Conservation (phyloP, 2,888 invertebrate species). For the Cosmorhoe ocellata region DNA sequence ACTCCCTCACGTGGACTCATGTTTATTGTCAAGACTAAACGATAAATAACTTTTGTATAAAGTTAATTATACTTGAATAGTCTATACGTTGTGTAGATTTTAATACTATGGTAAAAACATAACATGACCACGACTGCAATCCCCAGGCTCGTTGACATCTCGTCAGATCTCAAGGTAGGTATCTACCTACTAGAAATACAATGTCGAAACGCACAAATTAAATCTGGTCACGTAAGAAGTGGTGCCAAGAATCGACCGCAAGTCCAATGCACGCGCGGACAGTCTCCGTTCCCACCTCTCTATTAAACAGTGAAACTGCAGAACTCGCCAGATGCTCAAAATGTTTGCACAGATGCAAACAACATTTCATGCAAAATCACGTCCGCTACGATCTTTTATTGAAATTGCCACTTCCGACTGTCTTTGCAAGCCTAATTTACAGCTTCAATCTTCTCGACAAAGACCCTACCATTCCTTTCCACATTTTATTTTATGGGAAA, state of each 20-base stretch:
- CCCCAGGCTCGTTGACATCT: too few species aligned
- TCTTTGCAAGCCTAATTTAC: conserved; percentile 40
- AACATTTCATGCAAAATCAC: conserved; percentile 48
- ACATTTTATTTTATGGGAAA: conserved; percentile 52
- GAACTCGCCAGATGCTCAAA: conserved; percentile 30
- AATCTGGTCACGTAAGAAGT: conserved; percentile 10
- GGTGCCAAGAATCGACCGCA: conserved; percentile 5
- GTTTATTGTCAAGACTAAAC: background rate
- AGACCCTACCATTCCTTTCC: conserved; percentile 34
- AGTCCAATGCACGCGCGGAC: conserved; percentile 1
- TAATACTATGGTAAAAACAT: too few species aligned
- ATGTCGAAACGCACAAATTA: background rate
- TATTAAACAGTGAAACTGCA: conserved; percentile 40
- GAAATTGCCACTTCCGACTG: conserved; percentile 33
- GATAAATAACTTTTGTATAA: too few species aligned
- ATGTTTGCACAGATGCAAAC: conserved; percentile 42
- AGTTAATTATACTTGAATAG: too few species aligned
- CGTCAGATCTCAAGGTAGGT: too few species aligned
- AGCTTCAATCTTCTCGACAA: conserved; percentile 32
- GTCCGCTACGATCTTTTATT: conserved; percentile 35
- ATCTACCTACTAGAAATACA: background rate
- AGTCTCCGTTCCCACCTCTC: conserved; percentile 17
- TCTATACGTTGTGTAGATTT: too few species aligned
- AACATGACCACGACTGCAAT: too few species aligned
- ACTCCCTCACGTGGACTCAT: background rate